Evolutionary conservation across 35 echinoderm and acorn worm genomes (phyloP).

Genomic region (Strongylocentrotus purpuratus): DNA sequence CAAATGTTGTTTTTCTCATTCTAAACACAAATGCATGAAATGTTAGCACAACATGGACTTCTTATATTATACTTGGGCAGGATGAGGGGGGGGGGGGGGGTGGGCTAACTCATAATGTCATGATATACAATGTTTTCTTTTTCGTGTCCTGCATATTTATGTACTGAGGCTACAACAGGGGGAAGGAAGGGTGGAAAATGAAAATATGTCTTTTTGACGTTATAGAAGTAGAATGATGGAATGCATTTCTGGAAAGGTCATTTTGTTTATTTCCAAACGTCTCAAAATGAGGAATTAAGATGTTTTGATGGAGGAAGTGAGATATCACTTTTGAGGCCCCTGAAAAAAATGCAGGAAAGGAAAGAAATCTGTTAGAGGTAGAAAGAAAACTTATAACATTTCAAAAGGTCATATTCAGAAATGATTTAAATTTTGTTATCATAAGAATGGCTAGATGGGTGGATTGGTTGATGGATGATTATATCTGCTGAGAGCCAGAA

Average conservation of each 20-base stretch:
- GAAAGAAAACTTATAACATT: neutral
- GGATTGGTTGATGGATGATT: no score
- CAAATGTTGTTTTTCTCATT: neutral
- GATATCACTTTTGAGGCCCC: no score
- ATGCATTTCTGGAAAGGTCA: neutral
- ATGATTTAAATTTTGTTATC: neutral
- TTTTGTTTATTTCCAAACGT: neutral
- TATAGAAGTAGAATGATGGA: neutral
- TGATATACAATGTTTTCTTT: neutral
- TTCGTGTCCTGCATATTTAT: neutral
- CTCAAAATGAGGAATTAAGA: neutral
- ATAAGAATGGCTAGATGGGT: neutral
- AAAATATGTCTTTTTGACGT: neutral
- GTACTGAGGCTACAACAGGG: neutral
- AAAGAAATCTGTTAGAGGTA: neutral
- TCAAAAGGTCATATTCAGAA: neutral
- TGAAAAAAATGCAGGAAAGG: neutral
- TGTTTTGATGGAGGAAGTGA: neutral
- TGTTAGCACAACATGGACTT: neutral
- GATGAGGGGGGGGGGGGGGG: no score
- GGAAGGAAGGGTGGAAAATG: neutral
- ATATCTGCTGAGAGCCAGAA: no score
- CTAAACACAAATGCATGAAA: neutral
- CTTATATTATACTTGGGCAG: neutral
- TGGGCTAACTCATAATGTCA: no score